A percentile compares a stretch with the other conserved stretches of the same genome.
Conservation (phyloP, 2,113 vertebrate genomes). For the Coracopsis vasa region DNA sequence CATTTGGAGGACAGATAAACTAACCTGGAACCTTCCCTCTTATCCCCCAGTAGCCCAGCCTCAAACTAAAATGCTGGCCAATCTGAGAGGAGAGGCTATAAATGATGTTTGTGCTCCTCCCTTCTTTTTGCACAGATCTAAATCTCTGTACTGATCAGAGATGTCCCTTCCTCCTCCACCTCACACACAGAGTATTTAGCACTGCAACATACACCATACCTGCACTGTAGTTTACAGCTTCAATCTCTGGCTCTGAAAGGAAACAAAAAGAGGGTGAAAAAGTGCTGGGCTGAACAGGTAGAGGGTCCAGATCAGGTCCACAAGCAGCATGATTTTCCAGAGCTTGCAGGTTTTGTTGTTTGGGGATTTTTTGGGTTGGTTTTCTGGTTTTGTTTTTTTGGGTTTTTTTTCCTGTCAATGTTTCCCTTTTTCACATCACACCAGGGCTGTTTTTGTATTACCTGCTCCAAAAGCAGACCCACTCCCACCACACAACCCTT, state of each 20-base stretch:
- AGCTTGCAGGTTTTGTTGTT: neutral
- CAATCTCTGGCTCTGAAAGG: conserved; percentile 29
- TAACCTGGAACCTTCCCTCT: neutral
- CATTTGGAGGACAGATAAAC: neutral
- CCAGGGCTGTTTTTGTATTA: neutral
- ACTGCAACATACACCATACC: neutral
- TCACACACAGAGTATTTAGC: neutral
- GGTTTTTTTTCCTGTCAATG: neutral
- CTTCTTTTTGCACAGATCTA: neutral
- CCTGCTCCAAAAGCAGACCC: neutral
- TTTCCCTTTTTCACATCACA: neutral
- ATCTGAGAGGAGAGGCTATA: neutral
- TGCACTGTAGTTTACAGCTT: neutral
- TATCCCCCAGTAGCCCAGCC: neutral
- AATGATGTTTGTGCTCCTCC: neutral
- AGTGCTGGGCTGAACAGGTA: neutral
- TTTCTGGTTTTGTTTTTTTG: neutral
- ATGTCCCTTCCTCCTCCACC: neutral
- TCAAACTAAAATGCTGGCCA: neutral
- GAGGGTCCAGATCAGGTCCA: neutral
- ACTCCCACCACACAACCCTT: neutral
- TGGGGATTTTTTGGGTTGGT: neutral
- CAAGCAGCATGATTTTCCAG: neutral
- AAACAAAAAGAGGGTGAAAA: neutral
- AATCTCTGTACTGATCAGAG: neutral